Evolutionary conservation across 2,888 invertebrate genomes (phyloP).

Genomic region (Drosophila falleni): DNA sequence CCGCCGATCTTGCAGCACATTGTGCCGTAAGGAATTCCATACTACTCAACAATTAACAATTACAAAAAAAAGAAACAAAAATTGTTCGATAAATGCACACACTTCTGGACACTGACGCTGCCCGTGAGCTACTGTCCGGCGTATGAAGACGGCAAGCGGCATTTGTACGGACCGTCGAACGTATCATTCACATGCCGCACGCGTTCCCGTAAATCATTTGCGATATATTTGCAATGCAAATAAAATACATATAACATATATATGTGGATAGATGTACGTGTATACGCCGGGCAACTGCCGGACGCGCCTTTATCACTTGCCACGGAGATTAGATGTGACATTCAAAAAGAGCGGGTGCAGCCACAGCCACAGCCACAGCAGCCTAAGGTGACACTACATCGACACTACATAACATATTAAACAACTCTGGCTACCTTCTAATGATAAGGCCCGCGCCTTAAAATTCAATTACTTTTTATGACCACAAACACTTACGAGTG

Average conservation of each 20-base stretch:
- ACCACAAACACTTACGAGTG: conserved; percentile 8
- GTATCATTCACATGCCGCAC: conserved; percentile 60
- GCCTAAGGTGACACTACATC: conserved; percentile 23
- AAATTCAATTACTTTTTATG: conserved; percentile 13
- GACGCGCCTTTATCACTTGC: conserved; percentile 58
- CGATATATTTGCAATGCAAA: conserved; percentile 72
- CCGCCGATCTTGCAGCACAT: conserved; percentile 84
- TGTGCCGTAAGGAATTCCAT: conserved; percentile 83
- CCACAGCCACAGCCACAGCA: conserved; percentile 42
- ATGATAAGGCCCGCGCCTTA: conserved; percentile 27
- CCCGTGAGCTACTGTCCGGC: conserved; percentile 59
- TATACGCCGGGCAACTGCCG: conserved; percentile 17
- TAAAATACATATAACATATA: conserved; percentile 21
- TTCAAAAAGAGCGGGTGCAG: conserved; percentile 51
- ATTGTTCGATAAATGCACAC: background rate
- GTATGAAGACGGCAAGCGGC: conserved; percentile 41
- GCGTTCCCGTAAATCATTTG: conserved; percentile 65
- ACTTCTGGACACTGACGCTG: conserved; percentile 14
- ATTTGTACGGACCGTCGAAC: conserved; percentile 61
- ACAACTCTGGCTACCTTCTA: conserved; percentile 3
- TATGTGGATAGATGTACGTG: no score
- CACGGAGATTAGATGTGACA: conserved; percentile 50
- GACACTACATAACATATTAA: conserved; percentile 1
- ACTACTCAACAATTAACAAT: background rate
- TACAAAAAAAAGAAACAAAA: no score